Conservation (phyloP, 30 jellyfish, hydroid and myxozoan species). For the Aurelia sp. region DNA sequence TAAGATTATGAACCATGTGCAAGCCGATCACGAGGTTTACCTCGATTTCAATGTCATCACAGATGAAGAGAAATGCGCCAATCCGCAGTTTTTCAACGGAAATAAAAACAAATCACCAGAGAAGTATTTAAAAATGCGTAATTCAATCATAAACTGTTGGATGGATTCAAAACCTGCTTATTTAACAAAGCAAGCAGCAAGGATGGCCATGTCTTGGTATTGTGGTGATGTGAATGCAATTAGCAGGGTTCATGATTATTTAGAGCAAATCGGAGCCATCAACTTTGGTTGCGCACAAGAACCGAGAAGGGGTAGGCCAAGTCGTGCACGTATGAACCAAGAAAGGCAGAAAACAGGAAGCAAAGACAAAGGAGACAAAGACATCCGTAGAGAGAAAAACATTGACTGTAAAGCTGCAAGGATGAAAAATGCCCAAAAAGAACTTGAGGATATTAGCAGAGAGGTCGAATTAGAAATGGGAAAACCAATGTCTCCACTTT, state of each 20-base stretch:
- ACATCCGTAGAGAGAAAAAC: not conserved
- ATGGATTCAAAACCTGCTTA: conserved; percentile 69
- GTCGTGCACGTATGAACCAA: conserved; percentile 67
- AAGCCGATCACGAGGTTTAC: conserved; percentile 22
- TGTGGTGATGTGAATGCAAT: conserved; percentile 78
- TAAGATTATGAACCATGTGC: not conserved
- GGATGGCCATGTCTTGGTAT: conserved; percentile 68
- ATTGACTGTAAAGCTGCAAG: conserved; percentile 50
- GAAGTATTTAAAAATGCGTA: conserved; percentile 61
- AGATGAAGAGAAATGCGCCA: conserved; percentile 45
- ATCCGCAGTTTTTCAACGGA: conserved; percentile 66
- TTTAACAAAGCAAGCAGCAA: conserved; percentile 60
- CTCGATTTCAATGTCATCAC: conserved; percentile 52
- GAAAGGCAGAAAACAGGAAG: conserved; percentile 24
- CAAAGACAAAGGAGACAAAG: conserved; percentile 12
- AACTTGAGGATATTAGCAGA: conserved; percentile 49
- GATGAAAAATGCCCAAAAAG: conserved; percentile 49
- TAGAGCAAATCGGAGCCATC: conserved; percentile 76
- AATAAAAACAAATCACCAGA: conserved; percentile 68
- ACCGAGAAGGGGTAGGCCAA: conserved; percentile 69
- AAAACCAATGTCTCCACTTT: conserved; percentile 17
- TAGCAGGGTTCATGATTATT: conserved; percentile 71
- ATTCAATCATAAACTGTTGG: conserved; percentile 70
- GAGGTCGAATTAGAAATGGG: conserved; percentile 59
- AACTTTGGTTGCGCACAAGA: conserved; percentile 74